A percentile compares a stretch with the other conserved stretches of the same genome.
Conservation (phyloP, 1,140 invertebrate species). For the Caenorhabditis remanei region DNA sequence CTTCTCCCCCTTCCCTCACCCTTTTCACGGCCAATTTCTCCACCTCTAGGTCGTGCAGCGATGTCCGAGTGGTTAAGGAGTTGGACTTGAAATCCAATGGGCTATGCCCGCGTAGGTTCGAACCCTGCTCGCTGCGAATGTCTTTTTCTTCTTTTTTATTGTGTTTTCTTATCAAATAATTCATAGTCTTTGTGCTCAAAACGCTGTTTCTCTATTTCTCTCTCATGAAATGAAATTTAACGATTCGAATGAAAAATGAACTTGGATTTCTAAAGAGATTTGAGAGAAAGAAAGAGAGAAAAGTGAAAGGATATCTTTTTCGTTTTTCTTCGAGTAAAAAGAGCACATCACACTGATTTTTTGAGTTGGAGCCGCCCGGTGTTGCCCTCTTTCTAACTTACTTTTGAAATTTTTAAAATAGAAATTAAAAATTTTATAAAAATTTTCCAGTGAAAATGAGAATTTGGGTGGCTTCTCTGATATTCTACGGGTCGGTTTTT, state of each 20-base stretch:
- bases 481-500: conserved; percentile 66
- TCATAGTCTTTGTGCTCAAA: neutral
- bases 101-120: conserved; percentile 89
- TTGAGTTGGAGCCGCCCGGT: conserved; percentile 22
- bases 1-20: too few species aligned
- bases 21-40: too few species aligned
- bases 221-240: neutral
- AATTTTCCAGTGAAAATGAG: conserved; percentile 53
- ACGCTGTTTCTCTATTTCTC: neutral
- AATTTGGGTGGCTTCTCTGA: conserved; percentile 67
- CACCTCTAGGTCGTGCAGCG: conserved; percentile 80
- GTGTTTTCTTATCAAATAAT: too few species aligned
- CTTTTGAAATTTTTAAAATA: neutral
- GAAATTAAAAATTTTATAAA: neutral
- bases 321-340: conserved; percentile 10
- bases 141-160: too few species aligned
- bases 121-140: conserved; percentile 87
- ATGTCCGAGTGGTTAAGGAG: conserved; percentile 92
- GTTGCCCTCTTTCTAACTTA: neutral
- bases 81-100: conserved; percentile 92
- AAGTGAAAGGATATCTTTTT: conserved; percentile 50
- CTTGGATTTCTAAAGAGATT: neutral
- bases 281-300: neutral
- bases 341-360: conserved; percentile 50
- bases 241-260: conserved; percentile 14